A percentile compares a stretch with the other conserved stretches of the same genome.
phyloP scores from a whole-genome alignment of 2,113 vertebrate species.

The Galemys pyrenaicus region DNA sequence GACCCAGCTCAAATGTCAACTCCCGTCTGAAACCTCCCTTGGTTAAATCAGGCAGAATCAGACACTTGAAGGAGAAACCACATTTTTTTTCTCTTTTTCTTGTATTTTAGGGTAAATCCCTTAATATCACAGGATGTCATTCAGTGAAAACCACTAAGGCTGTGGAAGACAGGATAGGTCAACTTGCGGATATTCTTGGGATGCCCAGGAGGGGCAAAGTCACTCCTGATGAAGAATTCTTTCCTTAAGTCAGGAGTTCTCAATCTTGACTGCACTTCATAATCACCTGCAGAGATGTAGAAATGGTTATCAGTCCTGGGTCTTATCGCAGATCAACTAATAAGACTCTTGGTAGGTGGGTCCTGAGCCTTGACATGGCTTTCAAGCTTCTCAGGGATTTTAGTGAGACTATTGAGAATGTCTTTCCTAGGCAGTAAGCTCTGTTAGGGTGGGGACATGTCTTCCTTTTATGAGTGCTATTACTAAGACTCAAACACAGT shows the following conservation, averaged over 20 bases:
- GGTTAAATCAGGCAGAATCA: neutral
- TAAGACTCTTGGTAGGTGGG: neutral
- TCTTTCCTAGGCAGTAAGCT: neutral
- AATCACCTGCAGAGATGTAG: neutral
- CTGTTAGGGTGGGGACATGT: neutral
- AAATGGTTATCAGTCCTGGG: neutral
- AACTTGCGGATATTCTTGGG: neutral
- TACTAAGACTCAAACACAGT: neutral
- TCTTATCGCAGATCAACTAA: neutral
- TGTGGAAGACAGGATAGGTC: neutral
- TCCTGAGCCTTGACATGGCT: neutral
- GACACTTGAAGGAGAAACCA: neutral
- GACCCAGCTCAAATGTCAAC: neutral
- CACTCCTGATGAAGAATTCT: neutral
- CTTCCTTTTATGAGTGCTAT: neutral
- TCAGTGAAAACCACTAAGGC: neutral
- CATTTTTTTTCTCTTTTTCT: too few species aligned
- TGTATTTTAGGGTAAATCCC: too few species aligned
- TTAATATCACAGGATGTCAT: too few species aligned
- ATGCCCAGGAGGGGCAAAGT: neutral
- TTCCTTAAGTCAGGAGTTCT: neutral
- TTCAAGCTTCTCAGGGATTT: neutral
- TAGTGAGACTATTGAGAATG: neutral
- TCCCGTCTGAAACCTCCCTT: neutral
- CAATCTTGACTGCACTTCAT: neutral